phyloP scores from a whole-genome alignment of 2,113 vertebrate species.

The Oncorhynchus nerka region DNA sequence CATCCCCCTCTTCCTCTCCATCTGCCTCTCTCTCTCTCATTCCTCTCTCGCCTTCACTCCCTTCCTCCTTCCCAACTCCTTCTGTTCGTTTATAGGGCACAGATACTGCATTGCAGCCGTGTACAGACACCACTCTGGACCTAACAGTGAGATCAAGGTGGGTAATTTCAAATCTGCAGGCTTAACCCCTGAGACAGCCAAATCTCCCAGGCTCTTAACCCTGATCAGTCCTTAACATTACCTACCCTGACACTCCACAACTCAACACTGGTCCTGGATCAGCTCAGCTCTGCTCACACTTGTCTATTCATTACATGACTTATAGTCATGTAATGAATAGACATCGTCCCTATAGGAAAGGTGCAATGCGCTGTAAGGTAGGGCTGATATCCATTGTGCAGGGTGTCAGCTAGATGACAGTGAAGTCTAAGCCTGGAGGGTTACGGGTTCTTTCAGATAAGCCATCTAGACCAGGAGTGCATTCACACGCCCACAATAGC shows the following conservation, averaged over 20 bases:
- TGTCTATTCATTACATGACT: background rate
- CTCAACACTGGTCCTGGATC: background rate
- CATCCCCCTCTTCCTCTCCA: no score
- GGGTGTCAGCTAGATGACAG: background rate
- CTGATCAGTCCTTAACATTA: background rate
- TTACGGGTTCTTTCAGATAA: background rate
- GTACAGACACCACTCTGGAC: slow-evolving; percentile 12
- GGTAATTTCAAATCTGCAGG: slow-evolving; percentile 22
- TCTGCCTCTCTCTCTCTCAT: no score
- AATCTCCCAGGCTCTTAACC: background rate
- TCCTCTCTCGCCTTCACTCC: background rate
- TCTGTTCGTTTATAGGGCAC: slow-evolving; percentile 17
- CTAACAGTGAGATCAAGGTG: slow-evolving; percentile 33
- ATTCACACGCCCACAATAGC: background rate
- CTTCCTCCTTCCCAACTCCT: background rate
- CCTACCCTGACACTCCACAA: background rate
- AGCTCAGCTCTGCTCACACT: background rate
- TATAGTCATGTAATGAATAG: background rate
- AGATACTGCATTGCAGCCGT: slow-evolving; percentile 5
- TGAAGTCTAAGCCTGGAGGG: background rate
- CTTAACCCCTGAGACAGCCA: slow-evolving; percentile 5
- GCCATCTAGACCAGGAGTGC: background rate
- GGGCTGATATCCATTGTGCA: background rate
- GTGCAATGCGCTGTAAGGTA: background rate
- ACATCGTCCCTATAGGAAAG: background rate